phyloP scores from a whole-genome alignment of 2,888 invertebrate species.

The Drosophila mulleri region DNA sequence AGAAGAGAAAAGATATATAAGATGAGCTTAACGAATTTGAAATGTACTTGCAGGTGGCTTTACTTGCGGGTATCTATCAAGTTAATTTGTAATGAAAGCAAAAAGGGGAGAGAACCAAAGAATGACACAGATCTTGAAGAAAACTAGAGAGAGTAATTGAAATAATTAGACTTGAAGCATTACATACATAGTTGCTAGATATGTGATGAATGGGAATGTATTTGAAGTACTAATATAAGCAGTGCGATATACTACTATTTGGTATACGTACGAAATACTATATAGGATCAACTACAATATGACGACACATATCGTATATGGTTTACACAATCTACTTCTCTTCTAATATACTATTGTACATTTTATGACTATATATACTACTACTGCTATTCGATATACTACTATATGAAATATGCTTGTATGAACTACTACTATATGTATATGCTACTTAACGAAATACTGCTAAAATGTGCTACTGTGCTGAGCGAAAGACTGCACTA shows the following conservation, averaged over 20 bases:
- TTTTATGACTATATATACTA: no score
- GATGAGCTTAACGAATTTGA: neutral
- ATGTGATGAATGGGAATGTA: no score
- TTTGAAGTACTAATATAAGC: no score
- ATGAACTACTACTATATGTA: neutral
- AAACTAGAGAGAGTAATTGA: neutral
- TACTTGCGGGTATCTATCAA: neutral
- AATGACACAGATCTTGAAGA: neutral
- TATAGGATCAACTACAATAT: no score
- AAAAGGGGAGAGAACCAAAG: neutral
- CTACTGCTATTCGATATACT: neutral
- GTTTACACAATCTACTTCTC: neutral
- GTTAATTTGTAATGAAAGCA: neutral
- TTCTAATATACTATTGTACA: neutral
- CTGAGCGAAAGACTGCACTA: neutral
- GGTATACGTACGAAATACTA: no score
- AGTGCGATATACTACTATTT: no score
- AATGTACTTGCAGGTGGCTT: slow-evolving; percentile 8
- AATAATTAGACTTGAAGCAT: neutral
- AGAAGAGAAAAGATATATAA: neutral
- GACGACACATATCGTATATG: no score
- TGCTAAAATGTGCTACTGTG: no score
- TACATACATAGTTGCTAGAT: neutral
- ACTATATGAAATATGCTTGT: neutral
- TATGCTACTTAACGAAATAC: neutral